Evolutionary conservation across 2,113 vertebrate species (phyloP).

Genomic region (Pantherophis guttatus): DNA sequence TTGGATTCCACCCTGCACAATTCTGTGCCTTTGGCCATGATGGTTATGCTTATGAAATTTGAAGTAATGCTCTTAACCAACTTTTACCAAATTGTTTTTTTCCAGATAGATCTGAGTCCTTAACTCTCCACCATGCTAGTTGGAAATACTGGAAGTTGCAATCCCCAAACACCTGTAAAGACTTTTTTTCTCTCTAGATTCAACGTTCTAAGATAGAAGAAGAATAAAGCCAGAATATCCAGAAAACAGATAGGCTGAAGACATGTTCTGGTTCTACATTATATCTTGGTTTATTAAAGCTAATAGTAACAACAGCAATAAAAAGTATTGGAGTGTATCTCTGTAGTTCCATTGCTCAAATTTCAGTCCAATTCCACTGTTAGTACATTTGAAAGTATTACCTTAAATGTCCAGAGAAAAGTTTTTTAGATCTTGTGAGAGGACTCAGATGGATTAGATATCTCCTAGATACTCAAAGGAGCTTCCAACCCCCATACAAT

Average conservation of each 20-base stretch:
- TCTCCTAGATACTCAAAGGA: not conserved
- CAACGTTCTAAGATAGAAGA: not conserved
- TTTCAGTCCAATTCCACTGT: not conserved
- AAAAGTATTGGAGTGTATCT: not conserved
- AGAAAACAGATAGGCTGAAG: not conserved
- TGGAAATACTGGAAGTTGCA: not conserved
- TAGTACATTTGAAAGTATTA: not conserved
- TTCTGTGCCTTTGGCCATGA: not conserved
- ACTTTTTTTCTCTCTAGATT: not conserved
- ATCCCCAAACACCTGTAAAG: not conserved
- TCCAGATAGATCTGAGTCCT: not conserved
- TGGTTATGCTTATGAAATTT: not conserved
- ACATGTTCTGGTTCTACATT: not conserved
- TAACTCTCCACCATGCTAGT: not conserved
- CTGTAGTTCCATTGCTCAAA: not conserved
- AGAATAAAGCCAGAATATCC: not conserved
- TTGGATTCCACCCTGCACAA: not conserved
- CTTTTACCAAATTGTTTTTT: not conserved
- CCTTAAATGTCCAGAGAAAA: not conserved
- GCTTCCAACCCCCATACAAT: not conserved
- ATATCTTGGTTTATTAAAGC: not conserved
- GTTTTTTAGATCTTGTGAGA: not conserved
- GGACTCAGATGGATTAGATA: not conserved
- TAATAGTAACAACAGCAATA: not conserved
- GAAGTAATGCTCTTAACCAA: not conserved